These are phyloP conservation scores for Microcebus lehilahytsara DNA, from an alignment of 2,113 vertebrate species.

Conservation along the genomic window DNA sequence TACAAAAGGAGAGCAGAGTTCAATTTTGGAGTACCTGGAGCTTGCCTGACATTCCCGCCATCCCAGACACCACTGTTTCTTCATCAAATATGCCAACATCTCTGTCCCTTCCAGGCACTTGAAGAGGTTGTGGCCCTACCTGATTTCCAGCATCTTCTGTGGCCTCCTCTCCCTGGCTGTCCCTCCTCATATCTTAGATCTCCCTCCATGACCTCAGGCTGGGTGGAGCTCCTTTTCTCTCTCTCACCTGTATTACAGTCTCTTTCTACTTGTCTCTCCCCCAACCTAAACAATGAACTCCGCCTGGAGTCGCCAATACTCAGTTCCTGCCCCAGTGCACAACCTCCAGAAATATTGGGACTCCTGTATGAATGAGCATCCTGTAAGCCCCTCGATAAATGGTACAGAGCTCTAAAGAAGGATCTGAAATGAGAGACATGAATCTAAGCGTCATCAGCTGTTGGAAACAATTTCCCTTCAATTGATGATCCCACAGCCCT, in stretches of 20 bases:
- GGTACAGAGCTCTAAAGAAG: not conserved
- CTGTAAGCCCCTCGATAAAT: not conserved
- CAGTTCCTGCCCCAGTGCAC: not conserved
- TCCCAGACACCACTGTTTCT: not conserved
- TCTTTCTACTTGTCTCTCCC: not conserved
- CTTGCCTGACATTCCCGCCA: not conserved
- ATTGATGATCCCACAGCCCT: not conserved
- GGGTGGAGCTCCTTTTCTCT: not conserved
- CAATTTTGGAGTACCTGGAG: not conserved
- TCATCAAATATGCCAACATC: not conserved
- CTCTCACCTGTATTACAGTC: not conserved
- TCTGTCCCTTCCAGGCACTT: not conserved
- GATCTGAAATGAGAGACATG: constrained; percentile 37
- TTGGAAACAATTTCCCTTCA: constrained; percentile 28
- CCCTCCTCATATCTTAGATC: not conserved
- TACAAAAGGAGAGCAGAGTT: not conserved
- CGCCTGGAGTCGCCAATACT: not conserved
- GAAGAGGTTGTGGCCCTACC: not conserved
- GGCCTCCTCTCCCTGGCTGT: not conserved
- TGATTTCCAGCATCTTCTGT: not conserved
- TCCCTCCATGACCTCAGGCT: not conserved
- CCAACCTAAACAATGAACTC: not conserved
- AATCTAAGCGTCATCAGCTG: constrained; percentile 18
- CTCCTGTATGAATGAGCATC: not conserved
- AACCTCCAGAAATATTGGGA: not conserved